Percentiles rank a stretch among this genome's conserved stretches.
Conservation (phyloP, 2,113 vertebrate genomes). For the Pterocles orientalis region DNA sequence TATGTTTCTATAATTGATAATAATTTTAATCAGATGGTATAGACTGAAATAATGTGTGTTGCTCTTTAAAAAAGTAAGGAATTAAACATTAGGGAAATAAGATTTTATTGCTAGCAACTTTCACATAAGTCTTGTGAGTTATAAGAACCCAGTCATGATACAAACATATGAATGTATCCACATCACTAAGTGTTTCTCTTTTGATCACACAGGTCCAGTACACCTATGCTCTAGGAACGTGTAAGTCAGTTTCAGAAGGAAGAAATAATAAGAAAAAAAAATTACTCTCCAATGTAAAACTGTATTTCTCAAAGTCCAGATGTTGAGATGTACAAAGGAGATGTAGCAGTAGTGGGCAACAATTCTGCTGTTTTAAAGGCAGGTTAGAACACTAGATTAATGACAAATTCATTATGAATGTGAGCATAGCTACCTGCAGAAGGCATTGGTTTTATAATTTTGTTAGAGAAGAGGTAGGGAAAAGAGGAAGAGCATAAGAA, state of each 20-base stretch:
- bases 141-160: neutral
- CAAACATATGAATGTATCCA: neutral
- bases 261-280: neutral
- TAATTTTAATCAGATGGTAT: slow-evolving; percentile 5
- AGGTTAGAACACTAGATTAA: neutral
- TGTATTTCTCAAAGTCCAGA: neutral
- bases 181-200: neutral
- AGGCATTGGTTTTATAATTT: neutral
- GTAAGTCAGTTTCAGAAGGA: neutral
- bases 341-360: neutral
- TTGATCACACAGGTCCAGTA: neutral
- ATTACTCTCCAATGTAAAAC: accelerated
- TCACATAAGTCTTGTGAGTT: neutral
- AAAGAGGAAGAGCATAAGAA: neutral
- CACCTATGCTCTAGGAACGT: neutral
- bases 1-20: neutral
- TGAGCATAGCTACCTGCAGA: neutral
- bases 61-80: slow-evolving; percentile 49
- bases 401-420: neutral
- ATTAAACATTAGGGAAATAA: slow-evolving; percentile 20
- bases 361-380: neutral
- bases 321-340: neutral
- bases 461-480: neutral
- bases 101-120: slow-evolving; percentile 11
- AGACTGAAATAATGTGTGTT: neutral